These are phyloP conservation scores for Phoenoteleia sp. DNA, from an alignment of 2,888 invertebrate genomes.

Conservation along the genomic window DNA sequence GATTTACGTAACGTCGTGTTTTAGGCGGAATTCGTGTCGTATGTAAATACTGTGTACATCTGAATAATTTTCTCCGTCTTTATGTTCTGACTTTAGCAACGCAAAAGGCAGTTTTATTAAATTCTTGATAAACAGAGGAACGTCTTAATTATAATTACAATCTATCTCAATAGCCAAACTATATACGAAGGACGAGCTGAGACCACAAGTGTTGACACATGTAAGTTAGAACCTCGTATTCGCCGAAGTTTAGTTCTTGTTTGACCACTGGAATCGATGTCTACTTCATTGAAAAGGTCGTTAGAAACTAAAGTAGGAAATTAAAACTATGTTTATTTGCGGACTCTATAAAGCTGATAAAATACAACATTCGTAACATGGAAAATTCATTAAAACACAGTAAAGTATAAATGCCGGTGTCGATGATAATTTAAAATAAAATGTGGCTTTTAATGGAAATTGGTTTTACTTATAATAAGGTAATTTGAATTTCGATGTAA, in stretches of 20 bases:
- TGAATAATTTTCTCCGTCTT: constrained; percentile 8
- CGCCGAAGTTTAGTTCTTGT: constrained; percentile 50
- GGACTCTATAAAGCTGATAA: neutral
- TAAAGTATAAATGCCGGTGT: too few relatives aligned
- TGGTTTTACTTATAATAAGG: too few relatives aligned
- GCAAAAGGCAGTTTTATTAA: constrained; percentile 8
- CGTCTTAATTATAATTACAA: constrained; percentile 52
- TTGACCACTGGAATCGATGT: constrained; percentile 56
- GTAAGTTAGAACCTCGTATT: constrained; percentile 44
- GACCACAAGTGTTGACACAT: constrained; percentile 58
- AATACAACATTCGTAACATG: neutral
- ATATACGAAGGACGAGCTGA: constrained; percentile 25
- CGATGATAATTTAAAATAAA: too few relatives aligned
- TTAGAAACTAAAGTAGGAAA: constrained; percentile 38
- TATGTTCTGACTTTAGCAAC: neutral
- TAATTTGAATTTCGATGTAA: too few relatives aligned
- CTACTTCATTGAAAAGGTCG: constrained; percentile 50
- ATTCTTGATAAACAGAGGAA: constrained; percentile 12
- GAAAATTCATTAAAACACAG: too few relatives aligned
- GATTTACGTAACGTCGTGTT: too few relatives aligned
- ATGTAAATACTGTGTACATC: neutral
- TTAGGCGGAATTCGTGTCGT: too few relatives aligned
- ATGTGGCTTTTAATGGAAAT: too few relatives aligned
- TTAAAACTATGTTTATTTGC: constrained; percentile 23
- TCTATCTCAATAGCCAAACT: constrained; percentile 42